Evolutionary conservation across 2,888 invertebrate genomes (phyloP).

Genomic region (Ophion costatus): DNA sequence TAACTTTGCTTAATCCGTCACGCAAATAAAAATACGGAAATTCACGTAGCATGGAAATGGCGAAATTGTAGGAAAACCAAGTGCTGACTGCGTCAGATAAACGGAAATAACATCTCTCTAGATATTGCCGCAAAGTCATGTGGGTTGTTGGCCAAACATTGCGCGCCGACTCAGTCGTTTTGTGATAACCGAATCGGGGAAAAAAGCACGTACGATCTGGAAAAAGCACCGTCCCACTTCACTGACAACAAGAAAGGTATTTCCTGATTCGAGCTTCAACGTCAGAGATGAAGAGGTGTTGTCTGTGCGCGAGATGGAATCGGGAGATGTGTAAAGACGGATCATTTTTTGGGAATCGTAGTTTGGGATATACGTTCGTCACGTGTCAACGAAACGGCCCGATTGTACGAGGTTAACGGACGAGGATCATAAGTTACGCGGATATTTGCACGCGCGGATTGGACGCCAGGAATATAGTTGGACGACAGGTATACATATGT

Average conservation of each 20-base stretch:
- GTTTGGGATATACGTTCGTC: constrained; percentile 16
- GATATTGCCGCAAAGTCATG: constrained; percentile 12
- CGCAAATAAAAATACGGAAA: neutral
- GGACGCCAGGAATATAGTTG: constrained; percentile 20
- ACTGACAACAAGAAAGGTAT: constrained; percentile 21
- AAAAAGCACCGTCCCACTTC: neutral
- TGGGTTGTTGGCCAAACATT: constrained; percentile 39
- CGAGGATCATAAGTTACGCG: constrained; percentile 29
- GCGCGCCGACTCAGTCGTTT: constrained; percentile 14
- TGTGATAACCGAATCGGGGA: constrained; percentile 8
- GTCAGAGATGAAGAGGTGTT: constrained; percentile 19
- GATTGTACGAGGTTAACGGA: constrained; percentile 37
- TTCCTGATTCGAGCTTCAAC: constrained; percentile 8
- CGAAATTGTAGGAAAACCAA: neutral
- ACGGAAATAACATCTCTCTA: constrained; percentile 28
- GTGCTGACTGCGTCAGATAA: neutral
- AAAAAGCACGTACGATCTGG: constrained; percentile 1
- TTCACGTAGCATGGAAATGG: neutral
- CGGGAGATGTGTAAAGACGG: constrained; percentile 69
- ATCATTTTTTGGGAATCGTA: constrained; percentile 56
- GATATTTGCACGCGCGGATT: neutral
- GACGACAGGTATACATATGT: constrained; percentile 4
- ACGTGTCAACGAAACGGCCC: constrained; percentile 13
- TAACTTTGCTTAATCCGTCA: neutral
- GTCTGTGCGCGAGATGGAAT: neutral